Evolutionary conservation across 30 jellyfish, hydroid and myxozoan species (phyloP).

Genomic region (Sanderia malayensis): DNA sequence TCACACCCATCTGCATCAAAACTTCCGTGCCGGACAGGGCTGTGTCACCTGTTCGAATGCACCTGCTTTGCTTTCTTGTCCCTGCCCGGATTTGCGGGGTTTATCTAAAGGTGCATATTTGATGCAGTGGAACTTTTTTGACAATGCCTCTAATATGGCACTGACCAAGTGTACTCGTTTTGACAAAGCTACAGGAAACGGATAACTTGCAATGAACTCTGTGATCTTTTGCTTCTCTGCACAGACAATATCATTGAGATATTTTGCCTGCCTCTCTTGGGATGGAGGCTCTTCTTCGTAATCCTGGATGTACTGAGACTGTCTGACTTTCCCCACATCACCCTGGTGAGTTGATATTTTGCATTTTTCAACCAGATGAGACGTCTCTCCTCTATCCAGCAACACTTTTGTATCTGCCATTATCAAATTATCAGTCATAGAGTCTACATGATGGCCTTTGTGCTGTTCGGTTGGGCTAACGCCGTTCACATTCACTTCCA

Average conservation of each 20-base stretch:
- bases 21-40: slow-evolving; percentile 56
- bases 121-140: slow-evolving; percentile 50
- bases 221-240: slow-evolving; percentile 19
- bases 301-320: slow-evolving; percentile 43
- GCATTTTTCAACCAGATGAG: neutral
- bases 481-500: neutral
- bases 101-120: slow-evolving; percentile 8
- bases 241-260: slow-evolving; percentile 25
- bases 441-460: slow-evolving; percentile 7
- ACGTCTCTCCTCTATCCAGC: neutral
- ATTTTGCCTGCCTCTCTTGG: slow-evolving; percentile 16
- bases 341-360: neutral
- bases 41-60: slow-evolving; percentile 1
- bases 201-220: slow-evolving; percentile 46
- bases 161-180: slow-evolving; percentile 50
- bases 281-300: slow-evolving; percentile 70
- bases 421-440: neutral
- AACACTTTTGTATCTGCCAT: neutral
- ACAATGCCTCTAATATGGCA: slow-evolving; percentile 40
- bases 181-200: slow-evolving; percentile 57
- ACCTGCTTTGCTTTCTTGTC: slow-evolving; percentile 3
- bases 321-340: neutral
- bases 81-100: slow-evolving; percentile 21
- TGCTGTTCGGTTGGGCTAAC: neutral
- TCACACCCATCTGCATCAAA: slow-evolving; percentile 78